These are phyloP conservation scores for Pleuronectes platessa DNA, from an alignment of 2,113 vertebrate genomes.

Conservation along the genomic window DNA sequence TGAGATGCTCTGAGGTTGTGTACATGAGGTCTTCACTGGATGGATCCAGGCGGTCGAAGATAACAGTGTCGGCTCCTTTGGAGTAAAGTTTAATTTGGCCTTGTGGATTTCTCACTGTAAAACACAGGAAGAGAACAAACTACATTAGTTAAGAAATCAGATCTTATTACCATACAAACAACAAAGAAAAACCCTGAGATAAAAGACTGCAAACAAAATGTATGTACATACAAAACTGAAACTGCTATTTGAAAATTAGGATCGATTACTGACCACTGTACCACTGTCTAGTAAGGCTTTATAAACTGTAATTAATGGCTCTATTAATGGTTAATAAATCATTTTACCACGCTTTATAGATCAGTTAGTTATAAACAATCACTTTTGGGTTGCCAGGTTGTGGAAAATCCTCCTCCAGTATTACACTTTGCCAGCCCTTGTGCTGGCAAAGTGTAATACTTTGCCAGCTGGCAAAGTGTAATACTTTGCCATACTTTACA, in stretches of 20 bases:
- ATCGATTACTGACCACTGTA: no score
- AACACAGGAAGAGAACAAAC: constrained; percentile 4
- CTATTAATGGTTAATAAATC: neutral
- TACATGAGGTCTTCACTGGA: constrained; percentile 81
- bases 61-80: constrained; percentile 91
- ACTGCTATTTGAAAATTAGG: no score
- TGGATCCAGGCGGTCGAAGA: constrained; percentile 87
- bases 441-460: no score
- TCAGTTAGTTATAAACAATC: neutral
- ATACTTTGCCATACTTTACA: no score
- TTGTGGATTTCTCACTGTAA: constrained; percentile 86
- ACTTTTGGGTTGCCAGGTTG: constrained; percentile 1
- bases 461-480: no score
- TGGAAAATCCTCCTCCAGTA: neutral
- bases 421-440: neutral
- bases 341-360: neutral
- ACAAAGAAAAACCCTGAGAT: no score
- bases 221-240: neutral
- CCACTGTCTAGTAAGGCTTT: neutral
- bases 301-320: neutral
- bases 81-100: constrained; percentile 90
- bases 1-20: constrained; percentile 89
- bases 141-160: no score
- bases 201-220: no score
- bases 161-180: no score